Evolutionary conservation across 2,888 invertebrate genomes (phyloP).

Genomic region (Pandemis cinnamomeana): DNA sequence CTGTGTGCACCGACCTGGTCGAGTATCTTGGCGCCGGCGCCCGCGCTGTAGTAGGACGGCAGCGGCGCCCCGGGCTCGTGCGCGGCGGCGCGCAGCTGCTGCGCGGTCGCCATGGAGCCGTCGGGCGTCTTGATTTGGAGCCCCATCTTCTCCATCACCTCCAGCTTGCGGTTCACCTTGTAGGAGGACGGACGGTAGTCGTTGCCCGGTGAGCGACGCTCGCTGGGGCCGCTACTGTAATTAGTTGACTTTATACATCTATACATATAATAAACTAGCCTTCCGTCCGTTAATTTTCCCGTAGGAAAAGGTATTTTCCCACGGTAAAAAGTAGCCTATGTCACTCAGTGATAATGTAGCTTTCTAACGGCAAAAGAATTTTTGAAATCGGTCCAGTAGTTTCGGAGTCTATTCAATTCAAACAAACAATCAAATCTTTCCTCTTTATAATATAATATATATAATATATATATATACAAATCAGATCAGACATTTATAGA

Average conservation of each 20-base stretch:
- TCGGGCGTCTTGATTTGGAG: constrained; percentile 83
- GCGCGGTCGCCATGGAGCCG: constrained; percentile 83
- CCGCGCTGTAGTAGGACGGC: constrained; percentile 91
- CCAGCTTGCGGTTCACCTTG: constrained; percentile 79
- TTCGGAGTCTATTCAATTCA: no score
- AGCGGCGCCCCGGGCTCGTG: constrained; percentile 67
- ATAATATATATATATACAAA: no score
- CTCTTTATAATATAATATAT: no score
- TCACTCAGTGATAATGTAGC: no score
- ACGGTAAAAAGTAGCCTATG: no score
- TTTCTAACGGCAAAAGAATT: no score
- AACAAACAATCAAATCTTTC: no score
- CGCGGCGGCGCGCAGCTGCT: constrained; percentile 80
- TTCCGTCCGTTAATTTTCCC: no score
- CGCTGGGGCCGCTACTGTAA: constrained; percentile 50
- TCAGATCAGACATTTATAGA: no score
- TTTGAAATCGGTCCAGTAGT: no score
- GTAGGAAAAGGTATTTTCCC: no score
- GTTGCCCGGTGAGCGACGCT: constrained; percentile 61
- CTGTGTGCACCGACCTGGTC: constrained; percentile 84
- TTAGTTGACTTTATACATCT: neutral
- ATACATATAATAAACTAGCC: no score
- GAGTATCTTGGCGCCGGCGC: constrained; percentile 91
- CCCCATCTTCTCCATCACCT: constrained; percentile 83
- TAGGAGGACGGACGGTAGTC: constrained; percentile 78